phyloP scores from a whole-genome alignment of 1,140 invertebrate genomes.

The Proales similis region DNA sequence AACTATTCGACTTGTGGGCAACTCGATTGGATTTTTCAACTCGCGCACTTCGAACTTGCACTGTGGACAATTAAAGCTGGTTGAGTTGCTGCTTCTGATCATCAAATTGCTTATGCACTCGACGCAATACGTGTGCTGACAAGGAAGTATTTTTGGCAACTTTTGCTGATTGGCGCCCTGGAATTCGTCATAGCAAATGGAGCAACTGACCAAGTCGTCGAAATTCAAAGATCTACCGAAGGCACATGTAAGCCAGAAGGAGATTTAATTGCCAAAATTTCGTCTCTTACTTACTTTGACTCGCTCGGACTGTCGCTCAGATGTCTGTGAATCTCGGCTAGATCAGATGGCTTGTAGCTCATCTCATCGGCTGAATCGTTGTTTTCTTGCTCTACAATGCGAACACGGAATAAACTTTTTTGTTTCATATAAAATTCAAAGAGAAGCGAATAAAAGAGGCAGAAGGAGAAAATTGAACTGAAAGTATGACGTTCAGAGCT shows the following conservation, averaged over 20 bases:
- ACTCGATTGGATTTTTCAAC: conserved; percentile 2
- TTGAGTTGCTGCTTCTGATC: not conserved
- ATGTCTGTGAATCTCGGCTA: conserved; percentile 16
- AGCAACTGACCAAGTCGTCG: conserved; percentile 32
- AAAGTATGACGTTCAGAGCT: too few relatives aligned
- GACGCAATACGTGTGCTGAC: conserved; percentile 33
- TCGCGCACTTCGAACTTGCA: conserved; percentile 17
- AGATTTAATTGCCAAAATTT: not conserved
- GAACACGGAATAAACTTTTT: too few relatives aligned
- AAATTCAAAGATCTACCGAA: conserved; percentile 22
- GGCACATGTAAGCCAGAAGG: not conserved
- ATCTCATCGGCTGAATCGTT: too few relatives aligned
- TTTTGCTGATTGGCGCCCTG: conserved; percentile 9
- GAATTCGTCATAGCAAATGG: conserved; percentile 22
- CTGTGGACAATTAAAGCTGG: conserved; percentile 14
- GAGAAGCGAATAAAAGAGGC: too few relatives aligned
- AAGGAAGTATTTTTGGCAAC: conserved; percentile 32
- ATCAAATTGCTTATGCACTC: conserved; percentile 30
- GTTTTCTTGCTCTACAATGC: too few relatives aligned
- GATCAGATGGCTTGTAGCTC: conserved; percentile 23
- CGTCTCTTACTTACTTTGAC: not conserved
- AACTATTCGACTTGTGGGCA: conserved; percentile 33
- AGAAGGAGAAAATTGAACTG: too few relatives aligned
- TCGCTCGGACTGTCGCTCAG: not conserved
- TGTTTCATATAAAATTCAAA: too few relatives aligned